Conservation (phyloP, 2,888 invertebrate genomes). For the Metellina segmentata region DNA sequence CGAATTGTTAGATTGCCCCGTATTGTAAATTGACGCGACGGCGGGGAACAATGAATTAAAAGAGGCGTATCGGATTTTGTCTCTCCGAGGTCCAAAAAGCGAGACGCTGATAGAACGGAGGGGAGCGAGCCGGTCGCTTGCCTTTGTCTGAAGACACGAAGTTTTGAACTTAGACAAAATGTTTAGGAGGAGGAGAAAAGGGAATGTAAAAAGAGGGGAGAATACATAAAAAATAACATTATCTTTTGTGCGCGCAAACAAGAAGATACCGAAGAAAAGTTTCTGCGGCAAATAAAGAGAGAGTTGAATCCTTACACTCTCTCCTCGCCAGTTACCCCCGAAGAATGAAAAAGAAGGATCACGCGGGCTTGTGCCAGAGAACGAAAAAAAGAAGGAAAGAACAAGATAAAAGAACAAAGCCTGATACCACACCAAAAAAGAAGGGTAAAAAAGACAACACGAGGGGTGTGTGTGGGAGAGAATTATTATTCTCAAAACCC, state of each 20-base stretch:
- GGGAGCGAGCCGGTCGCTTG: not conserved
- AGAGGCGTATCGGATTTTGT: conserved; percentile 27
- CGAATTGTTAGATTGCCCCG: not conserved
- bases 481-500: conserved; percentile 57
- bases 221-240: conserved; percentile 60
- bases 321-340: not conserved
- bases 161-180: conserved; percentile 62
- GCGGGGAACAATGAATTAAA: conserved; percentile 21
- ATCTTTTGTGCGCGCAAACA: conserved; percentile 65
- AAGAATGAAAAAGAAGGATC: conserved; percentile 48
- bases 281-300: conserved; percentile 46
- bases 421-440: conserved; percentile 22
- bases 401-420: conserved; percentile 51
- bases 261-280: conserved; percentile 68
- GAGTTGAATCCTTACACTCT: not conserved
- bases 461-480: conserved; percentile 3
- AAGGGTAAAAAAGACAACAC: not conserved
- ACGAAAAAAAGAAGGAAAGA: conserved; percentile 37
- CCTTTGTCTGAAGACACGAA: conserved; percentile 54
- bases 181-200: conserved; percentile 22
- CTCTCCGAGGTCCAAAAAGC: not conserved
- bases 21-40: not conserved
- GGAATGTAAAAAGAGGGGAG: conserved; percentile 20
- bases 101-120: not conserved
- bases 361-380: conserved; percentile 4